Evolutionary conservation across 2,888 invertebrate genomes (phyloP), one percentile per base, ranked within the genome.

Genomic region (Pseudeuparius sepicola): DNA sequence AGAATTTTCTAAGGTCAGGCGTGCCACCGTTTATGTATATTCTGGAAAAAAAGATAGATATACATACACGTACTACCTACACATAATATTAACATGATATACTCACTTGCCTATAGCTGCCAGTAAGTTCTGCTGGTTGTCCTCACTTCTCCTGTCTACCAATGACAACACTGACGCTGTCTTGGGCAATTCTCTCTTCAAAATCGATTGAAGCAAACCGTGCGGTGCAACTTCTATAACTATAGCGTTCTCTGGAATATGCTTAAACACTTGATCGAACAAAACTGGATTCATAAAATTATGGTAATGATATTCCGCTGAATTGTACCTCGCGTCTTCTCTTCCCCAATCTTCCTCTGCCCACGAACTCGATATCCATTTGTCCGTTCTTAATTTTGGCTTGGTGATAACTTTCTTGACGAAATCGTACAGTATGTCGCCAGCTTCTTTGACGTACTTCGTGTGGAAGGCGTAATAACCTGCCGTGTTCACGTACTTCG

Each of bases 241-340:
- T 37, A 89, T 69, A 0, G 89, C 88, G 53, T 86, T 75, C 14
- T 70, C 65, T 2, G 85, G 87, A 44, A 90, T 76, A 47, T 79
- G 67, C n/a, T 68, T 66, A n/a, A 83, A 66, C 5, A n/a, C 79
- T 57, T 88, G 86, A 53, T 85, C 81, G 58, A 85, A 85, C 13
- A 77, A 63, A 1, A 68, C 60, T 42, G 63, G 53, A 67, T 68
- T 84, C 55, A 85, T 59, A 14, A 88, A 64, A 56, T 89, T 92
- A 55, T 88, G 88, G 2, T 82, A 81, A 54, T 88, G 87, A 57
- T 94, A 94, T 47, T 87, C 87, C 2, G 92, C 83, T 0, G 88
- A 88, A 2, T 78, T 47, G 11, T 41, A 36, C 42, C 70, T 64
- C 1, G 78, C 75, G 16, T 72, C 66, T 0, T 73, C 60, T 1